phyloP scores from a whole-genome alignment of 2,888 invertebrate genomes.

The Parnassius glacialis region DNA sequence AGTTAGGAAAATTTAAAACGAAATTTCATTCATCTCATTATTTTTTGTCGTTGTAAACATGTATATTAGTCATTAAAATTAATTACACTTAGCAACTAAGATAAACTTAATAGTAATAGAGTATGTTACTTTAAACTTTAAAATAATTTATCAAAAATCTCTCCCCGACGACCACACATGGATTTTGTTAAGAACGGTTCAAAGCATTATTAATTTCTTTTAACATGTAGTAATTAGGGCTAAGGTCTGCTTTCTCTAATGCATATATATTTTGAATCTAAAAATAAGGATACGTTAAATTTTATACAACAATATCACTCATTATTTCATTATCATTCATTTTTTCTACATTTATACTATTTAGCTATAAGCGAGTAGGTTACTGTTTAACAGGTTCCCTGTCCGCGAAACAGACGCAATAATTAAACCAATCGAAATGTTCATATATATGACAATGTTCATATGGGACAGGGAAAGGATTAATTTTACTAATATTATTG shows the following conservation, averaged over 20 bases:
- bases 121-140: too few species aligned
- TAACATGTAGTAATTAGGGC: slow-evolving; percentile 33
- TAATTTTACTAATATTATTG: slow-evolving; percentile 56
- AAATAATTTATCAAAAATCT: too few species aligned
- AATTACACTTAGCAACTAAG: too few species aligned
- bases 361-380: slow-evolving; percentile 29
- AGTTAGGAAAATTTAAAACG: too few species aligned
- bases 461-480: not conserved
- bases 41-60: too few species aligned
- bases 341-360: slow-evolving; percentile 41
- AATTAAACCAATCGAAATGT: too few species aligned
- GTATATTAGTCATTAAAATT: too few species aligned
- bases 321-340: slow-evolving; percentile 40
- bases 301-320: slow-evolving; percentile 54
- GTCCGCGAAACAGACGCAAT: too few species aligned
- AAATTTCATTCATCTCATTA: too few species aligned
- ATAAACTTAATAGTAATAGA: too few species aligned
- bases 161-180: not conserved
- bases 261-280: slow-evolving; percentile 62
- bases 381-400: slow-evolving; percentile 24
- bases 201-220: slow-evolving; percentile 44
- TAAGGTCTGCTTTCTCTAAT: slow-evolving; percentile 50
- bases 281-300: slow-evolving; percentile 61
- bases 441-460: too few species aligned
- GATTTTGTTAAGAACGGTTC: slow-evolving; percentile 46